phyloP scores from a whole-genome alignment of 1,140 invertebrate species.

The Ceratoteleas bidentatus region DNA sequence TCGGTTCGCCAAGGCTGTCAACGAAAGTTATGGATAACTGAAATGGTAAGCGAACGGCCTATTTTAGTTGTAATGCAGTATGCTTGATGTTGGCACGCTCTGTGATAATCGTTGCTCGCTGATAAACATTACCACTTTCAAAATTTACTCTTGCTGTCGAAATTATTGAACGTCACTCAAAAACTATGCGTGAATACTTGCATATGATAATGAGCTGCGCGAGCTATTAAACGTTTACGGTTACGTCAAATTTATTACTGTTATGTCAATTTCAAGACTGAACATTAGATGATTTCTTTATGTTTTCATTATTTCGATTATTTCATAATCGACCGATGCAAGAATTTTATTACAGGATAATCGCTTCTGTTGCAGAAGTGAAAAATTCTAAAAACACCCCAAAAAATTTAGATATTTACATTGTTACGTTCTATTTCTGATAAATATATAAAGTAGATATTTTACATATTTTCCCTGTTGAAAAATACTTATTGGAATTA shows the following conservation, averaged over 20 bases:
- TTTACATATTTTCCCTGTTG: too few species aligned
- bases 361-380: too few species aligned
- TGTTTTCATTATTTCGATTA: too few species aligned
- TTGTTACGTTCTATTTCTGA: too few species aligned
- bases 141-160: slow-evolving; percentile 25
- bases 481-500: too few species aligned
- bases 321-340: too few species aligned
- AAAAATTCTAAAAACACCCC: too few species aligned
- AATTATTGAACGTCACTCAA: slow-evolving; percentile 28
- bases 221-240: slow-evolving; percentile 2
- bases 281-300: too few species aligned
- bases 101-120: slow-evolving; percentile 28
- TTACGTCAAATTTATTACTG: background rate
- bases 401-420: too few species aligned
- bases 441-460: too few species aligned
- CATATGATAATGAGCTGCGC: slow-evolving; percentile 11
- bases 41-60: slow-evolving; percentile 38
- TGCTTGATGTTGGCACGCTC: slow-evolving; percentile 31
- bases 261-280: too few species aligned
- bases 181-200: slow-evolving; percentile 23
- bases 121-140: slow-evolving; percentile 23
- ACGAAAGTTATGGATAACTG: slow-evolving; percentile 50
- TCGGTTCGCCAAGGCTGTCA: slow-evolving; percentile 43
- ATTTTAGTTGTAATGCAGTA: slow-evolving; percentile 36
- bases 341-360: too few species aligned